Evolutionary conservation across 2,113 vertebrate species (phyloP), one percentile per base, ranked within the genome.

Genomic region (Limnothrissa miodon): DNA sequence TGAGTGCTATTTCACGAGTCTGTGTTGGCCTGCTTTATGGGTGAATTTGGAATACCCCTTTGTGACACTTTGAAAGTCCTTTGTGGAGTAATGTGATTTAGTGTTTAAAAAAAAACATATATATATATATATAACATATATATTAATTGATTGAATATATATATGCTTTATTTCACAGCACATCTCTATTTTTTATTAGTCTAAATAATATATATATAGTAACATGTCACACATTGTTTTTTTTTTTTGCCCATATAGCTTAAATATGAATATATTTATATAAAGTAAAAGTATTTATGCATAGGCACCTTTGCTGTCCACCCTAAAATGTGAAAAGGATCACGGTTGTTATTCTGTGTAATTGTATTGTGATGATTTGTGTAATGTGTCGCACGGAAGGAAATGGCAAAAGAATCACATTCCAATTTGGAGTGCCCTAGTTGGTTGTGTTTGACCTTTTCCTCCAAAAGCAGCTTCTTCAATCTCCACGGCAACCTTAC

Each of bases 351-450:
- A 83, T 56, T 80, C 80, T 46, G 78, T 82, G 33, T 66, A 45
- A 46, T 15, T 79, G 81, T 86, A 44, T 66, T 88, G 84, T 88
- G 74, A 45, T 51, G 56, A 85, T 84, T 79, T 90, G 81, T 33
- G 87, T 88, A 5, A 36, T 86, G 89, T 91, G 87, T 90, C 87
- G 88, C 85, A 85, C 83, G 44, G 80, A 82, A 4, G 84, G 79
- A 59, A 5, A 23, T 3, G 5, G 79, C 66, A 45, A 17, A 1
- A 19, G 45, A 11, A 11, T 44, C 53, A 23, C 42, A 3, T 86
- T 86, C 84, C 88, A 81, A n/a, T 80, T 80, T 6, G 45, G 45
- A 59, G 59, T 87, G 0, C 79, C 86, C 86, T 86, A 85, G 66
- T 74, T 36, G 82, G 82, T 89, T 81, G 88, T 88, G 11, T 85